A percentile compares a stretch with the other conserved stretches of the same genome.
Evolutionary conservation across 2,797 vertebrate genomes (phyloP).

Genomic region (Lagocephalus sceleratus): DNA sequence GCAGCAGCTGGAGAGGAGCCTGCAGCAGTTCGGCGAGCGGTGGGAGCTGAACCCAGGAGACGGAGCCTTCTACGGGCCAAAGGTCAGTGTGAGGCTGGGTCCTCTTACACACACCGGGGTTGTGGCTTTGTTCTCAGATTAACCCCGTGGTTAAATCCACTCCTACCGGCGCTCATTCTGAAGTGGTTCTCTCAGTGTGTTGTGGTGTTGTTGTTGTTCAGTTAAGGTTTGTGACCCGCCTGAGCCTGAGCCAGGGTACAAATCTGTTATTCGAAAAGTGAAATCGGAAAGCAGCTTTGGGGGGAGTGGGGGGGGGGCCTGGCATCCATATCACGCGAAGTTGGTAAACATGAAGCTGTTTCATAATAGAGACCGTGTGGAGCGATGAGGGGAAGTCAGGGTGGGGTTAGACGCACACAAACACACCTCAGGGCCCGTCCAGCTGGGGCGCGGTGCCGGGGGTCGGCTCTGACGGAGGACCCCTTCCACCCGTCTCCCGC

Average conservation of each 20-base stretch:
- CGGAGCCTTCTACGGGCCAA: conserved; percentile 93
- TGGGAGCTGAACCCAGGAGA: conserved; percentile 90
- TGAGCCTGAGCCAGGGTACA: neutral
- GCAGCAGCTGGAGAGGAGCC: conserved; percentile 82
- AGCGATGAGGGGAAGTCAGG: conserved; percentile 32
- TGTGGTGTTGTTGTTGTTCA: too few species aligned
- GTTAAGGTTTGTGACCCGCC: too few species aligned
- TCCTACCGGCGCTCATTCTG: too few species aligned
- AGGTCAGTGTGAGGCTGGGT: conserved; percentile 70
- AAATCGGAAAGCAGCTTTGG: neutral
- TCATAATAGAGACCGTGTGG: conserved; percentile 12
- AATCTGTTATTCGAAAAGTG: neutral
- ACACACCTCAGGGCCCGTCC: too few species aligned
- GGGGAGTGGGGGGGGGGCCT: too few species aligned
- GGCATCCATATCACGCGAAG: conserved; percentile 8
- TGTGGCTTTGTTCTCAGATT: too few species aligned
- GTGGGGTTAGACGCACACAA: conserved; percentile 17
- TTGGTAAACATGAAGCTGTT: conserved; percentile 13
- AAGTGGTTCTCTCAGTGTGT: too few species aligned
- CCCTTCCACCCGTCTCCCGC: neutral
- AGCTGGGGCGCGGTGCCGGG: conserved; percentile 22
- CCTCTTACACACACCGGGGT: too few species aligned
- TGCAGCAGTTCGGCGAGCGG: conserved; percentile 80
- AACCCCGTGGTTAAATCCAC: too few species aligned
- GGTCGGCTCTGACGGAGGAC: conserved; percentile 25